phyloP scores from a whole-genome alignment of 2,888 invertebrate genomes.

The Sialis fuliginosa region DNA sequence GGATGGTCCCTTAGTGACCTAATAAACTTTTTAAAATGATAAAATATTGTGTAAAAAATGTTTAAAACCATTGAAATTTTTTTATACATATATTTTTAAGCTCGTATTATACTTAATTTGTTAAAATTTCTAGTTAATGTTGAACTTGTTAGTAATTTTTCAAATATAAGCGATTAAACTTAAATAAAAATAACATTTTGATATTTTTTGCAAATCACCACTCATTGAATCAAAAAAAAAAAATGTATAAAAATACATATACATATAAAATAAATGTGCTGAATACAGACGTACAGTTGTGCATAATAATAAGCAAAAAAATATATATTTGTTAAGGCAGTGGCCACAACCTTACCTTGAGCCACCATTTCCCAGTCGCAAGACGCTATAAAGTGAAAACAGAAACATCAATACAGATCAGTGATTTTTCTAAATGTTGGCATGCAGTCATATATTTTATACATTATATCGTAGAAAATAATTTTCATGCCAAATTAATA shows the following conservation, averaged over 20 bases:
- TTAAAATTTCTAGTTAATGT: no score
- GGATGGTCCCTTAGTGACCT: no score
- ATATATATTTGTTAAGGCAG: neutral
- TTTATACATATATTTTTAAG: no score
- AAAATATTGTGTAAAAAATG: no score
- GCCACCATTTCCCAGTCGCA: constrained; percentile 40
- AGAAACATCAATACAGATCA: constrained; percentile 11
- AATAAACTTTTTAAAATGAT: no score
- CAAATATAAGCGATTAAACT: neutral
- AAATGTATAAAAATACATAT: neutral
- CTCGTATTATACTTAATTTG: no score
- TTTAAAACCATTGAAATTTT: no score
- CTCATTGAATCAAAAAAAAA: no score
- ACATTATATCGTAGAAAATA: neutral
- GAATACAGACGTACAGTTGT: neutral
- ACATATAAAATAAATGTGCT: neutral
- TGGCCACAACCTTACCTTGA: constrained; percentile 33
- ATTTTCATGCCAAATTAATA: neutral
- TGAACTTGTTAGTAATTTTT: no score
- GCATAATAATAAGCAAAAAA: neutral
- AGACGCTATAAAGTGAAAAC: constrained; percentile 38
- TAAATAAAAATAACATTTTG: neutral
- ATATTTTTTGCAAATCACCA: no score
- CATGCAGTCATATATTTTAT: neutral
- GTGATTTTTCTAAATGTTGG: neutral